A percentile compares a stretch with the other conserved stretches of the same genome.
phyloP scores from a whole-genome alignment of 2,113 vertebrate genomes.

The Psittacula cyanocephala region DNA sequence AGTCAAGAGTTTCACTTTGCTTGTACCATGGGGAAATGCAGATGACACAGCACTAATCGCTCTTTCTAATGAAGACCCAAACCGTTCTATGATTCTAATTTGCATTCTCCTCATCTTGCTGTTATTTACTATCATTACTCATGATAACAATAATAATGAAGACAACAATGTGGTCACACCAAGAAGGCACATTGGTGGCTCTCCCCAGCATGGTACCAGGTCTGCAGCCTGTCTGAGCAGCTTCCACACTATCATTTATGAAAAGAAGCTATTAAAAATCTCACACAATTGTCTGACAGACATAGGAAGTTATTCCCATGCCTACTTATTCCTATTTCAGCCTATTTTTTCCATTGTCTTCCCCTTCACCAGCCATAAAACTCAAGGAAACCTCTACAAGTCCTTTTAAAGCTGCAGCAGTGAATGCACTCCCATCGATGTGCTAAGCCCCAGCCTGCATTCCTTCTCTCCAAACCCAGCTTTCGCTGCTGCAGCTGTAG shows the following conservation, averaged over 20 bases:
- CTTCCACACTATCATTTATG: accelerated
- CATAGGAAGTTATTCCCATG: background rate
- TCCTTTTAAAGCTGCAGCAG: background rate
- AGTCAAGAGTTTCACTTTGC: background rate
- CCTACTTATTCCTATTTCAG: background rate
- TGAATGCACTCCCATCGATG: background rate
- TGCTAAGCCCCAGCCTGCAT: background rate
- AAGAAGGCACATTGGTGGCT: background rate
- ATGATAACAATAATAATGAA: no score
- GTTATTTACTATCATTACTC: accelerated
- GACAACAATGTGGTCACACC: background rate
- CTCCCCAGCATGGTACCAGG: background rate
- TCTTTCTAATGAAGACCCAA: background rate
- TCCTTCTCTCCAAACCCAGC: conserved; percentile 12
- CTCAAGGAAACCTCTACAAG: background rate
- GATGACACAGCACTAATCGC: background rate
- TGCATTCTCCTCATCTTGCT: background rate
- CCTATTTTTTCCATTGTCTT: background rate
- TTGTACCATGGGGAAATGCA: accelerated
- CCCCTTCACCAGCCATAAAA: background rate
- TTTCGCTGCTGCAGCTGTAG: background rate
- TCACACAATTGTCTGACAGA: background rate
- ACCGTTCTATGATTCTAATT: background rate
- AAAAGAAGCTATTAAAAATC: background rate
- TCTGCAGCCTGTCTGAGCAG: background rate